Evolutionary conservation across 2,113 vertebrate genomes (phyloP).

Genomic region (Coregonus clupeaformis): DNA sequence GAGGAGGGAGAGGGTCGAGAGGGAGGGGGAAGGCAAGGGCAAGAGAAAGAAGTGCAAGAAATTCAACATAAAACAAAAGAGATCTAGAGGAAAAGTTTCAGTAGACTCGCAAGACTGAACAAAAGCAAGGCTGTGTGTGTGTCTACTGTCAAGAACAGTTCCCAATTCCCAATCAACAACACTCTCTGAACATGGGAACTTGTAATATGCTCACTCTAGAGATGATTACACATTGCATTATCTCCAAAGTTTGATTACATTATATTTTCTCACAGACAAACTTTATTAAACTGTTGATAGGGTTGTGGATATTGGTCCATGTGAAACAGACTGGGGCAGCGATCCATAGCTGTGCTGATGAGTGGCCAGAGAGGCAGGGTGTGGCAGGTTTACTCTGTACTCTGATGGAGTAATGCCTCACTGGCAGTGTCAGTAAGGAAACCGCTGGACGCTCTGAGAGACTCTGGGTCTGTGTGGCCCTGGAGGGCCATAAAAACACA

Average conservation of each 20-base stretch:
- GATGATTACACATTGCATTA: background rate
- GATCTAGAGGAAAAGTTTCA: background rate
- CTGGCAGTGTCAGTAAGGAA: constrained; percentile 21
- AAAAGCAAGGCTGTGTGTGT: background rate
- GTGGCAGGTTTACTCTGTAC: background rate
- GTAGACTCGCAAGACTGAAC: background rate
- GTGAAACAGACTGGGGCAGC: background rate
- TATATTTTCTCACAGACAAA: background rate
- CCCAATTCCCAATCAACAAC: background rate
- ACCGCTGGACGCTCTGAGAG: background rate
- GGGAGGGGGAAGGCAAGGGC: background rate
- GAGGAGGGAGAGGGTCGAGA: constrained; percentile 3
- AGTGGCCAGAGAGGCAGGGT: background rate
- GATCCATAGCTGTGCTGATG: background rate
- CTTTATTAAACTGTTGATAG: background rate
- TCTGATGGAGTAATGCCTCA: constrained; percentile 17
- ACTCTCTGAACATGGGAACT: background rate
- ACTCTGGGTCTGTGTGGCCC: constrained; percentile 26
- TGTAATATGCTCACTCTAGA: background rate
- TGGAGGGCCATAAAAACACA: constrained; percentile 50
- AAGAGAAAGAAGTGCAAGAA: background rate
- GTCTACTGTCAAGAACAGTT: background rate
- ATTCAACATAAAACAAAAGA: no score
- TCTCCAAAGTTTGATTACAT: background rate
- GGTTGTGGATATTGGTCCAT: background rate